Percentiles rank a stretch among this genome's conserved stretches.
Conservation (phyloP, 2,113 vertebrate species). For the Saimiri boliviensis region DNA sequence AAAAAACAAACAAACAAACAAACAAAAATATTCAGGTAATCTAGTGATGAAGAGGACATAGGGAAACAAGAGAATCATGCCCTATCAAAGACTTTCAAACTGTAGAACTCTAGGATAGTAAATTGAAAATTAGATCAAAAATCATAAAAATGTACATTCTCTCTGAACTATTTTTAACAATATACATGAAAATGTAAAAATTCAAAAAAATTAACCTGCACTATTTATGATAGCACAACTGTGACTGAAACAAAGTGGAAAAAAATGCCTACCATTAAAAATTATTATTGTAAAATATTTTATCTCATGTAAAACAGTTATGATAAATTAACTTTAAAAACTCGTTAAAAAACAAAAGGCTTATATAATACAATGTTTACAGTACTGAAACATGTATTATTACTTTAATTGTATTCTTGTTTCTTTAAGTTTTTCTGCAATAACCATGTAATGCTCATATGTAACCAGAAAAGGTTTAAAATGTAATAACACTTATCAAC, state of each 20-base stretch:
- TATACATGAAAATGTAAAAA: background rate
- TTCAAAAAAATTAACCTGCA: background rate
- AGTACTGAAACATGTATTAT: slow-evolving; percentile 23
- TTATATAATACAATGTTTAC: background rate
- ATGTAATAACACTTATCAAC: slow-evolving; percentile 39
- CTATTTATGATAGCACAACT: background rate
- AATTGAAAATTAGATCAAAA: slow-evolving; percentile 9
- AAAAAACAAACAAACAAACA: too few species aligned
- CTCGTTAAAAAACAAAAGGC: background rate
- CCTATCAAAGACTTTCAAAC: background rate
- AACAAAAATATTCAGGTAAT: background rate
- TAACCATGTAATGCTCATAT: slow-evolving; percentile 32
- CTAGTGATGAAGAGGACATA: background rate
- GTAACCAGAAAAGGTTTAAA: slow-evolving; percentile 32
- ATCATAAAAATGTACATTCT: background rate
- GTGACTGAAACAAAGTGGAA: slow-evolving; percentile 14
- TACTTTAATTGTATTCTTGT: background rate
- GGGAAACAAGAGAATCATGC: slow-evolving; percentile 12
- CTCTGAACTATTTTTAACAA: slow-evolving; percentile 21
- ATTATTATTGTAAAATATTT: slow-evolving; percentile 15
- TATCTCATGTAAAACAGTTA: background rate
- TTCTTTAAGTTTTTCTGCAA: slow-evolving; percentile 23
- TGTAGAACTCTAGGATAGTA: background rate
- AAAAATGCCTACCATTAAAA: background rate
- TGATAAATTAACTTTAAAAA: slow-evolving; percentile 34